These are phyloP conservation scores for Ceramica pisi DNA, from an alignment of 2,888 invertebrate genomes.

Conservation along the genomic window DNA sequence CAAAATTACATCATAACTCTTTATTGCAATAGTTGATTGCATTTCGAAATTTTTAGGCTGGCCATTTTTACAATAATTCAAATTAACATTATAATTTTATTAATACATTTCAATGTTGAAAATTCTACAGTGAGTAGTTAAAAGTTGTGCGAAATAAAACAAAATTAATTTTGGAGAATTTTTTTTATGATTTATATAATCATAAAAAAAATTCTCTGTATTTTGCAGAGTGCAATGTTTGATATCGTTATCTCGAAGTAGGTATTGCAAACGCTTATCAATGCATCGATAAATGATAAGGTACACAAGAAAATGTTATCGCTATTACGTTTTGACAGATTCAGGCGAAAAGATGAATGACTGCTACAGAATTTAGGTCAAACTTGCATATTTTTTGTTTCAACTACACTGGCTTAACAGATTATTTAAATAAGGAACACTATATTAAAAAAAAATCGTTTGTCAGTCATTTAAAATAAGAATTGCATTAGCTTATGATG, in stretches of 20 bases:
- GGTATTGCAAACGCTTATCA: conserved; percentile 52
- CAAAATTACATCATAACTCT: conserved; percentile 29
- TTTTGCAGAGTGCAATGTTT: conserved; percentile 28
- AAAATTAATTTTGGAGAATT: no score
- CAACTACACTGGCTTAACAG: background rate
- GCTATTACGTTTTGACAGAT: conserved; percentile 36
- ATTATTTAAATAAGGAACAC: conserved; percentile 9
- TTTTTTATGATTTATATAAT: no score
- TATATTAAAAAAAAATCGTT: conserved; percentile 10
- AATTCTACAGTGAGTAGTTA: background rate
- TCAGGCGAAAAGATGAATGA: conserved; percentile 52
- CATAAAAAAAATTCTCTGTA: background rate
- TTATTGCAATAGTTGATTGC: conserved; percentile 18
- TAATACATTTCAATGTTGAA: background rate
- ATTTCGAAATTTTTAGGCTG: conserved; percentile 4
- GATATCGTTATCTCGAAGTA: conserved; percentile 40
- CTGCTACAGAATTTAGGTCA: conserved; percentile 55
- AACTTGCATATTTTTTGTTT: conserved; percentile 26
- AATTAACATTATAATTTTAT: no score
- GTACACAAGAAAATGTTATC: conserved; percentile 40
- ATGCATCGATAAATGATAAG: conserved; percentile 57
- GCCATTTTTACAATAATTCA: background rate
- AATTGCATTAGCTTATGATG: background rate
- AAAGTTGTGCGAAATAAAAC: background rate
- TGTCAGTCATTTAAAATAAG: conserved; percentile 3